Conservation (phyloP, 2,797 vertebrate genomes). For the Morelia viridis region DNA sequence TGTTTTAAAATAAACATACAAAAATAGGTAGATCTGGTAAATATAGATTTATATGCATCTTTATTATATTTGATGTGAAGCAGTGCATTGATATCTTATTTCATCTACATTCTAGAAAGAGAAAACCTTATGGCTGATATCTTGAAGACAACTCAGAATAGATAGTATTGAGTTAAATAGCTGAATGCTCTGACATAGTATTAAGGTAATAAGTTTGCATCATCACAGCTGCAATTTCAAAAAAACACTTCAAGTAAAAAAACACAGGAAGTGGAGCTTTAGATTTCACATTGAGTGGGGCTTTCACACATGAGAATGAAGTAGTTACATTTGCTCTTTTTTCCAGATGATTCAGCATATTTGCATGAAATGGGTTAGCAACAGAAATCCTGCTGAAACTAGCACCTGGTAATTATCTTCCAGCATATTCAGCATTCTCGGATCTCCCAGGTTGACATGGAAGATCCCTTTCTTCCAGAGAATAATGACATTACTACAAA, state of each 20-base stretch:
- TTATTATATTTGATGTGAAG: background rate
- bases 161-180: background rate
- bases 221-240: background rate
- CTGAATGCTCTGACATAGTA: background rate
- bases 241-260: background rate
- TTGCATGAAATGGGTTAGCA: background rate
- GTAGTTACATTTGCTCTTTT: background rate
- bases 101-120: background rate
- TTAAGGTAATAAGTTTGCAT: background rate
- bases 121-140: background rate
- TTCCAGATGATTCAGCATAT: background rate
- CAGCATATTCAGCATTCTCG: background rate
- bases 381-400: background rate
- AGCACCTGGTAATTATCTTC: slow-evolving; percentile 13
- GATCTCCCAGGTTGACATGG: background rate
- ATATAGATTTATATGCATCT: background rate
- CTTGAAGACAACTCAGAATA: background rate
- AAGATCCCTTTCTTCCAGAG: background rate
- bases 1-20: background rate
- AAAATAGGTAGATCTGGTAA: background rate
- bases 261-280: background rate
- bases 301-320: background rate
- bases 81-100: background rate
- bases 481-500: background rate
- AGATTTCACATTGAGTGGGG: background rate